These are phyloP conservation scores for Frankliniella fusca DNA, from an alignment of 2,888 invertebrate genomes.

Conservation along the genomic window DNA sequence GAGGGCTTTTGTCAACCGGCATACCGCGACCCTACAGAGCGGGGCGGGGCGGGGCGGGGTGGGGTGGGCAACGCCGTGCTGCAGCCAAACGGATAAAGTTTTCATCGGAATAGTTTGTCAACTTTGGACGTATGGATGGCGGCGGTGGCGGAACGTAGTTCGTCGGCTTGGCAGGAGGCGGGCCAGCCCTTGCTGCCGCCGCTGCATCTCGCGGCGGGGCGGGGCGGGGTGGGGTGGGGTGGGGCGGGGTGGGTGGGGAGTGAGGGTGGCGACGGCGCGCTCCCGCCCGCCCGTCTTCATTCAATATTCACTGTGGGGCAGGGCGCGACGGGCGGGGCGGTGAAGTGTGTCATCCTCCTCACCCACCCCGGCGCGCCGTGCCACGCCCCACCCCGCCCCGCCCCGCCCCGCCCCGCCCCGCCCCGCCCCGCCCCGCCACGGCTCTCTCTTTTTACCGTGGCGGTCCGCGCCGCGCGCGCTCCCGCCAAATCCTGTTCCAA, in stretches of 20 bases:
- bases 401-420: too few relatives aligned
- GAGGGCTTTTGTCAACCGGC: too few relatives aligned
- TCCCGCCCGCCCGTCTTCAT: background rate
- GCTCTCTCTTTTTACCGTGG: too few relatives aligned
- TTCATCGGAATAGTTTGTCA: conserved; percentile 25
- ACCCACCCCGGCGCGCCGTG: background rate
- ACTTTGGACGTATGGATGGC: conserved; percentile 12
- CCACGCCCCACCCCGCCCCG: background rate
- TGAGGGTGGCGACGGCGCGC: background rate
- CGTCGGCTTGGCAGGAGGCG: background rate
- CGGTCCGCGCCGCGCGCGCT: too few relatives aligned
- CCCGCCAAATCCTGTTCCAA: too few relatives aligned
- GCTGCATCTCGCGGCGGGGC: background rate
- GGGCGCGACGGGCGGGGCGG: too few relatives aligned
- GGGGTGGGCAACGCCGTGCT: background rate
- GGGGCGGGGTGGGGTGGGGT: background rate
- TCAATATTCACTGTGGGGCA: background rate
- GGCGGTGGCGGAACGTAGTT: background rate
- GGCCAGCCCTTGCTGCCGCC: background rate
- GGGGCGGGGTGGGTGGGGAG: background rate
- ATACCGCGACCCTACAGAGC: too few relatives aligned
- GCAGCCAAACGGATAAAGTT: conserved; percentile 13
- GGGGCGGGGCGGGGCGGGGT: too few relatives aligned
- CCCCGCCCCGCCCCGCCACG: too few relatives aligned
- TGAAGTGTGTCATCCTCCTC: background rate